Conservation (phyloP, 2,888 invertebrate genomes). For the Mantis religiosa region DNA sequence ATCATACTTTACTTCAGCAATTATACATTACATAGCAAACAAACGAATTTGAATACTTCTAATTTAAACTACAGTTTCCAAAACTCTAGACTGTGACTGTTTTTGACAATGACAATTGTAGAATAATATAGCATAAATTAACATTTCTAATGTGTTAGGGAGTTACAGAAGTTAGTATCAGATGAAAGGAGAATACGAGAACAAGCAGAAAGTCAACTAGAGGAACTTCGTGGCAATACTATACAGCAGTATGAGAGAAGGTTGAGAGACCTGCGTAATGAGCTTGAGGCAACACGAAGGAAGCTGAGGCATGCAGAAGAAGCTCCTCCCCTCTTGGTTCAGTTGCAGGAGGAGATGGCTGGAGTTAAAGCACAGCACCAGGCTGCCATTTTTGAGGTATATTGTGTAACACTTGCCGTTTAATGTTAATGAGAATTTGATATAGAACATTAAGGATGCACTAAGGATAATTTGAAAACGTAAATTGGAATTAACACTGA, state of each 20-base stretch:
- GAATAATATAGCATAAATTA: no score
- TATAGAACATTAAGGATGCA: no score
- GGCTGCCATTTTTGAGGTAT: conserved; percentile 60
- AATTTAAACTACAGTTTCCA: no score
- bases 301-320: conserved; percentile 62
- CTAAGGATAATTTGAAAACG: no score
- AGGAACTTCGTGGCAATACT: conserved; percentile 49
- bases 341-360: conserved; percentile 69
- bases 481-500: no score
- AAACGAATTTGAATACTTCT: no score
- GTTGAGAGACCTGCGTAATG: conserved; percentile 53
- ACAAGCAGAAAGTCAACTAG: conserved; percentile 62
- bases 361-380: conserved; percentile 69
- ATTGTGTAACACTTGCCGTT: neutral
- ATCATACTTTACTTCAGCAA: no score
- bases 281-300: conserved; percentile 60
- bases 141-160: conserved; percentile 49
- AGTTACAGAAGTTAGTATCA: conserved; percentile 70
- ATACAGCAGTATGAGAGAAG: conserved; percentile 39
- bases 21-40: no score
- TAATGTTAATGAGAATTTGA: no score
- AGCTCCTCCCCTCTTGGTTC: conserved; percentile 59
- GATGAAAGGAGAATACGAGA: conserved; percentile 72
- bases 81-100: no score
- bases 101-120: no score